phyloP scores from a whole-genome alignment of 2,113 vertebrate genomes.

The Siniperca chuatsi region DNA sequence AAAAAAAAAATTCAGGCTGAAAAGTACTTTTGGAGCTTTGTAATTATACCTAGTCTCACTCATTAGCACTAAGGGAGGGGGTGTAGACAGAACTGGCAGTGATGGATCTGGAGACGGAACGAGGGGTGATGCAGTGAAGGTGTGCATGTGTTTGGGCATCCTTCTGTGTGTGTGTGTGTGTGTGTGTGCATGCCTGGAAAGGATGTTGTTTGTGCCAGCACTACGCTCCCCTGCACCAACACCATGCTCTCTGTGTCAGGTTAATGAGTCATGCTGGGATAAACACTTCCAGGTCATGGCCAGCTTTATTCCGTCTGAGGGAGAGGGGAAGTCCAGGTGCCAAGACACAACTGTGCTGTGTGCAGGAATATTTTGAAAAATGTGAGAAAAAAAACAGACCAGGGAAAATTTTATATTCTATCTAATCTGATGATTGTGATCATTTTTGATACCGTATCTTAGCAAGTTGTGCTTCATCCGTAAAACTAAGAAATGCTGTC shows the following conservation, averaged over 20 bases:
- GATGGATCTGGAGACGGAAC: conserved; percentile 71
- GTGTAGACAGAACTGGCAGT: conserved; percentile 62
- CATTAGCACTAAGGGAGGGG: conserved; percentile 68
- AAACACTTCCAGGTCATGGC: conserved; percentile 77
- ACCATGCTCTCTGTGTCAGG: conserved; percentile 71
- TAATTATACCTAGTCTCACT: conserved; percentile 64
- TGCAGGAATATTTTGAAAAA: conserved; percentile 33
- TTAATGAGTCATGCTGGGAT: conserved; percentile 80
- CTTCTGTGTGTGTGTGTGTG: conserved; percentile 38
- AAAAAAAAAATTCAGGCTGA: conserved; percentile 25
- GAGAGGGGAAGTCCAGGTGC: conserved; percentile 56
- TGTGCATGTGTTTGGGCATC: conserved; percentile 47
- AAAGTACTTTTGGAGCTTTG: conserved; percentile 49
- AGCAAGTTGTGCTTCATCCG: neutral
- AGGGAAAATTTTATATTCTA: neutral
- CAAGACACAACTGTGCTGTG: conserved; percentile 58
- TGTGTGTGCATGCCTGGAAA: conserved; percentile 40
- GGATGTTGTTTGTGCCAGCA: conserved; percentile 70
- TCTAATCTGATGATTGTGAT: neutral
- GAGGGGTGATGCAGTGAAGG: conserved; percentile 49
- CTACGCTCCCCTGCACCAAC: conserved; percentile 63
- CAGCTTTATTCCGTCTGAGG: conserved; percentile 59
- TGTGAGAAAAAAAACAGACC: neutral
- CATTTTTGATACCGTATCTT: neutral
- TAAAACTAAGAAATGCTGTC: neutral